Evolutionary conservation across 2,113 vertebrate species (phyloP), one percentile per base, ranked within the genome.

Genomic region (Nothocercus nigrocapillus): DNA sequence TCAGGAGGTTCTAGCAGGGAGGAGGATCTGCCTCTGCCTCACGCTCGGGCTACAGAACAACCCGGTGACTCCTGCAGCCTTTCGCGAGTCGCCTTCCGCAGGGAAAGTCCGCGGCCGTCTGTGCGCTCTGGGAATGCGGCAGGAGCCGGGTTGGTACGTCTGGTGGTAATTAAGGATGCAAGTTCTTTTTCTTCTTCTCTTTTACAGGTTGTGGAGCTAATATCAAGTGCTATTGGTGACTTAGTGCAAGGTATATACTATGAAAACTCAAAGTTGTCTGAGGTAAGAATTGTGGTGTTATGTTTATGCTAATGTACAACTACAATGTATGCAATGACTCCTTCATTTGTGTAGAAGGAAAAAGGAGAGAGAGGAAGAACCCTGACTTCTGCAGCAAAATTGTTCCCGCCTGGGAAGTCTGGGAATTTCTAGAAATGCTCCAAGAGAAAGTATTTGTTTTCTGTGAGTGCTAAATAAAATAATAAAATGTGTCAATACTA

Each of bases 181-280:
- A 90, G 47, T 1, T 18, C 20, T 13, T 13, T 47, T 70, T 11
- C 20, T 93, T 44, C 68, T 90, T 87, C 86, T 96, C 13, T 96
- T 74, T 97, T 96, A 38, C 97, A 99, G 99, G 99, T 99, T 51
- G 98, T 99, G 74, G 99, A 99, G 89, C 98, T 99, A 87, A 97
- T 99, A 96, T 99, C 99, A 83, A 99, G 99, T 97, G 99, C 99
- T 94, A 99, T 99, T 24, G 99, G 98, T 92, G 99, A 99, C 95
- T 96, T 99, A 96, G 99, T 99, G 89, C 99, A 99, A 97, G 99
- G 99, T 63, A 98, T 99, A 96, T 99, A 99, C 97, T 98, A 98
- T 63, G 99, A 99, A 97, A 99, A 98, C 94, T 97, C 97, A 88
- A 96, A 92, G 88, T 97, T 91, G 38, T 83, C 95, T 47, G 98